phyloP scores from a whole-genome alignment of 2,888 invertebrate genomes.

The Macrophya annulata region DNA sequence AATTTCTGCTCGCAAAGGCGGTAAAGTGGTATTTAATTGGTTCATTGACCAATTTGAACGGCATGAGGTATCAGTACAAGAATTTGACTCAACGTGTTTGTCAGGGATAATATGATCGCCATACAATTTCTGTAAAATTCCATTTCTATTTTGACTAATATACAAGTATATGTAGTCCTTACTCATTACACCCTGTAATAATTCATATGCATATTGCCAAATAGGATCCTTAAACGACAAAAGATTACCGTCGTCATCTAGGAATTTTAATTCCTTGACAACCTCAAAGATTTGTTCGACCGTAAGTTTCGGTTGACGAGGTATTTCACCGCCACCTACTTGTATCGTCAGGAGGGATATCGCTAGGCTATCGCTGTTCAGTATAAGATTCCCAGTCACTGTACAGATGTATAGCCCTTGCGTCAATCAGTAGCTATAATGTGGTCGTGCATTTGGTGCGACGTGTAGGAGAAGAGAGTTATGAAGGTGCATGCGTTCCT shows the following conservation, averaged over 20 bases:
- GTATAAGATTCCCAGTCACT: too few species aligned
- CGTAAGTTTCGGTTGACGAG: slow-evolving; percentile 58
- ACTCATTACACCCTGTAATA: background rate
- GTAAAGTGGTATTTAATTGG: background rate
- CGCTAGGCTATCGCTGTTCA: too few species aligned
- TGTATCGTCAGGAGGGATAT: slow-evolving; percentile 36
- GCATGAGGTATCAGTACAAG: background rate
- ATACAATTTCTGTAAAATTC: background rate
- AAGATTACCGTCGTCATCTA: background rate
- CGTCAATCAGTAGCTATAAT: too few species aligned
- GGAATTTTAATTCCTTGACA: background rate
- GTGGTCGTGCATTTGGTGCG: too few species aligned
- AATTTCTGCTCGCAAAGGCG: background rate
- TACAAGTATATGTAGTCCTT: slow-evolving; percentile 32
- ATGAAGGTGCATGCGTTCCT: too few species aligned
- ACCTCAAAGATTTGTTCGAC: slow-evolving; percentile 60
- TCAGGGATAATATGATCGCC: background rate
- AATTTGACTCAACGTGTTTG: background rate
- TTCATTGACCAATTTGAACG: slow-evolving; percentile 27
- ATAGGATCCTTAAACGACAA: background rate
- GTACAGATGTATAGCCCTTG: too few species aligned
- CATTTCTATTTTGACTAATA: background rate
- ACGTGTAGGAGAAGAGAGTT: too few species aligned
- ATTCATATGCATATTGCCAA: background rate
- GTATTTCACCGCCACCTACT: slow-evolving; percentile 61